Base-by-base conservation (phyloP, 2,113 vertebrate species). In the Aegypius monachus region DNA sequence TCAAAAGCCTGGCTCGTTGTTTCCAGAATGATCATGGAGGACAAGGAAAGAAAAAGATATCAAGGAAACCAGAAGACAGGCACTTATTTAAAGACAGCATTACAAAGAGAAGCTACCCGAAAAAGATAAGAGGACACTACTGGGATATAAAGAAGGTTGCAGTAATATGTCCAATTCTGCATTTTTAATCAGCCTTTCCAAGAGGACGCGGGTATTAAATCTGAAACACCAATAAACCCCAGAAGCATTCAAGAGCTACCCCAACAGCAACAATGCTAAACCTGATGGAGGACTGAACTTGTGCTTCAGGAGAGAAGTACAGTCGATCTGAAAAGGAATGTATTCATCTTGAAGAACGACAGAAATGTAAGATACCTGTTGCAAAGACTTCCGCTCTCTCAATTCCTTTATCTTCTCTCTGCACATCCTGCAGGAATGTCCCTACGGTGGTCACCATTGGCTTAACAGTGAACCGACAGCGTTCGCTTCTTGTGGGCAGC, bases 401-500 rank as follows among this genome's bases (percentile, higher is more conserved):
- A 68, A 98, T 97, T 50, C 99, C 99, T 52, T 98, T 98, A 71
- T 99, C 99, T 94, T 99, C 99, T 68, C 73, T 98, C 87, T 97
- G 98, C 65, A 99, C 87, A 50, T 99, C 98, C 71, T 88, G 58
- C 38, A 99, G 98, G 88, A 99, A 98, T 17, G 98, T 98, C 13
- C 98, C 98, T 7, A 99, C 98, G 0, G 96, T 99, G 86, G 98
- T 99, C 68, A 98, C 72, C 97, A 98, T 80, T 1, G 99, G 99
- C 80, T 98, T 98, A 47, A 99, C 93, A 36, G 98, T 98, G 92
- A 99, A 99, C 53, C 91, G 98, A 85, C 99, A 99, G 38, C 98
- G 98, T 96, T 99, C 99, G 2, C 95, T 98, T 95, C 99, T 99
- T 79, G 99, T 99, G 8, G 99, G 99, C 92, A 99, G 85, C 1